These are phyloP conservation scores for Erebia epiphron DNA, from an alignment of 2,888 invertebrate species.

Conservation along the genomic window DNA sequence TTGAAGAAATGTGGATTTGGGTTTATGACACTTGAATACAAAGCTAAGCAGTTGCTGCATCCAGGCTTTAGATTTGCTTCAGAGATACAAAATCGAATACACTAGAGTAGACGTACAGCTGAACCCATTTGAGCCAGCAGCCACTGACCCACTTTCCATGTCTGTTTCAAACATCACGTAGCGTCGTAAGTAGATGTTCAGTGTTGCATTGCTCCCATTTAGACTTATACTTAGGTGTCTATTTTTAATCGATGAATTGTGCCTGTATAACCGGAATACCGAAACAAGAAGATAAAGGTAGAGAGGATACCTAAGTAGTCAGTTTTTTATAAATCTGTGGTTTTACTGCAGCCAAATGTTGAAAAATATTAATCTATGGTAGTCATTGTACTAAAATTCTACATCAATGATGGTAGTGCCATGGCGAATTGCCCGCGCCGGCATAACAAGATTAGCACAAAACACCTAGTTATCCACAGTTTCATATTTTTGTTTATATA, in stretches of 20 bases:
- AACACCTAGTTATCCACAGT: too few relatives aligned
- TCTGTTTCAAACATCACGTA: constrained; percentile 20
- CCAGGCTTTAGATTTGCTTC: not conserved
- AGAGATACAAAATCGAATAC: constrained; percentile 3
- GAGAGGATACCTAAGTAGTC: too few relatives aligned
- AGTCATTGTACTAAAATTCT: too few relatives aligned
- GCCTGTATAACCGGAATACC: not conserved
- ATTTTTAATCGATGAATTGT: constrained; percentile 2
- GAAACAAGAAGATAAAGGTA: too few relatives aligned
- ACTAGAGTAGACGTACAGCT: constrained; percentile 5
- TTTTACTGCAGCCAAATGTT: too few relatives aligned
- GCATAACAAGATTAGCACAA: too few relatives aligned
- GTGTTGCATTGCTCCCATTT: constrained; percentile 13
- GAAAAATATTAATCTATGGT: too few relatives aligned
- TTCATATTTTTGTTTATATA: too few relatives aligned
- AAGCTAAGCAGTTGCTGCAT: not conserved
- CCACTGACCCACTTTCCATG: constrained; percentile 27
- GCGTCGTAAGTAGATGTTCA: not conserved
- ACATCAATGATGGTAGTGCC: too few relatives aligned
- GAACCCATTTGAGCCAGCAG: constrained; percentile 22
- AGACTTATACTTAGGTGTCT: not conserved
- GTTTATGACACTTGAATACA: not conserved
- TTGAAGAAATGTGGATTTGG: too few relatives aligned
- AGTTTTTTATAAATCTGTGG: too few relatives aligned
- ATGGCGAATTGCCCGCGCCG: too few relatives aligned